phyloP scores from a whole-genome alignment of 2,888 invertebrate genomes.

The Cheiracanthium punctorium region DNA sequence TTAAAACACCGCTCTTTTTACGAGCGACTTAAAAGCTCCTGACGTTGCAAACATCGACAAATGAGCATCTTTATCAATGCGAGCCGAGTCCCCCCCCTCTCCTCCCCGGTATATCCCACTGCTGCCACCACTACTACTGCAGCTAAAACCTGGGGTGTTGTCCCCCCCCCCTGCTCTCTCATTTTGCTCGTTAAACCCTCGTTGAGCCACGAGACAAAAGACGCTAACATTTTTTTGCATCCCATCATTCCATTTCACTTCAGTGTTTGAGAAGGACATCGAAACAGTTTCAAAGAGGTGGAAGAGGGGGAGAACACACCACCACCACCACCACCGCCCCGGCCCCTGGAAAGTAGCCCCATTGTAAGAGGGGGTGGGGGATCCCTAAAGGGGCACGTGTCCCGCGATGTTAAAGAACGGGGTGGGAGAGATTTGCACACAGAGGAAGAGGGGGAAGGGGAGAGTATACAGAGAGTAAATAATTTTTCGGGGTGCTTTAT shows the following conservation, averaged over 20 bases:
- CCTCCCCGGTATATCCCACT: too few species aligned
- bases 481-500: conserved; percentile 10
- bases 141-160: too few species aligned
- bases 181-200: conserved; percentile 27
- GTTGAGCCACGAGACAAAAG: conserved; percentile 4
- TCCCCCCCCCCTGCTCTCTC: background rate
- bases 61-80: conserved; percentile 7
- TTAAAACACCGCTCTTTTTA: conserved; percentile 15
- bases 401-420: background rate
- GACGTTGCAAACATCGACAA: conserved; percentile 10
- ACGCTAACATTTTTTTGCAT: conserved; percentile 9
- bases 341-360: background rate
- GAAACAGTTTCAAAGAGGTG: conserved; percentile 16
- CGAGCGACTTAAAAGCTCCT: conserved; percentile 2
- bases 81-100: background rate
- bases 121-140: too few species aligned
- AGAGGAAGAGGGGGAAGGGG: background rate
- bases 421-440: background rate
- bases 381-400: background rate
- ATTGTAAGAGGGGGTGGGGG: background rate
- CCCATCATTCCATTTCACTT: conserved; percentile 3
- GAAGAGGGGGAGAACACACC: too few species aligned
- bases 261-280: conserved; percentile 14
- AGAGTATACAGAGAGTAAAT: conserved; percentile 6
- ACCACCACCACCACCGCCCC: too few species aligned